Conservation (phyloP, 2,888 invertebrate species). For the Prenolepis imparis region DNA sequence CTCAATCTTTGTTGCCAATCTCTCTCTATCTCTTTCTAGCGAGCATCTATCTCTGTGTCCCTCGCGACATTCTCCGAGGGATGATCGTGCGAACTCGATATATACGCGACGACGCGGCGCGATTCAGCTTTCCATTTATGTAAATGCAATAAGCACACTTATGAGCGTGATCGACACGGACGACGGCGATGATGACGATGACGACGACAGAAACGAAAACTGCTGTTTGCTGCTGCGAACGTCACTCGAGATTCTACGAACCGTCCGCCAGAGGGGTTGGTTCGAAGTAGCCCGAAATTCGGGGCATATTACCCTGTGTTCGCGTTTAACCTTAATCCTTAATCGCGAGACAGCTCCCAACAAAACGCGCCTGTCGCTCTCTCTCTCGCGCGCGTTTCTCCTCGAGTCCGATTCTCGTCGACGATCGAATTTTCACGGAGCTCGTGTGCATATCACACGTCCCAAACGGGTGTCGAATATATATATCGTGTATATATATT, state of each 20-base stretch:
- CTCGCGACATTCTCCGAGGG: not conserved
- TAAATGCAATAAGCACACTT: slow-evolving; percentile 48
- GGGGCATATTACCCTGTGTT: slow-evolving; percentile 58
- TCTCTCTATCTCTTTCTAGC: slow-evolving; percentile 32
- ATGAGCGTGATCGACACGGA: slow-evolving; percentile 58
- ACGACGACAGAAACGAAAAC: not conserved
- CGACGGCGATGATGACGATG: not conserved
- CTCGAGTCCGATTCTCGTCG: not conserved
- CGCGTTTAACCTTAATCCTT: slow-evolving; percentile 76
- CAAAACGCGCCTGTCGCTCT: not conserved
- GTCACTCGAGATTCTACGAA: slow-evolving; percentile 71
- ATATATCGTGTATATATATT: not conserved
- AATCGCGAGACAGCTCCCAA: slow-evolving; percentile 54
- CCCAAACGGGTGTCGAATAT: not conserved
- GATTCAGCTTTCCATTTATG: slow-evolving; percentile 48
- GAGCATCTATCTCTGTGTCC: slow-evolving; percentile 52
- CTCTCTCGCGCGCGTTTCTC: no score
- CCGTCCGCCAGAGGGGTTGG: slow-evolving; percentile 70
- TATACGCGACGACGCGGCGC: slow-evolving; percentile 37
- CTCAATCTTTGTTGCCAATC: slow-evolving; percentile 63
- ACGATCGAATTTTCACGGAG: slow-evolving; percentile 20
- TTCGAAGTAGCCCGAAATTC: slow-evolving; percentile 64
- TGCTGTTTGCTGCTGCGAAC: slow-evolving; percentile 61
- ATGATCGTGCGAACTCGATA: not conserved
- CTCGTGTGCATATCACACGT: not conserved